Evolutionary conservation across 2,888 invertebrate genomes (phyloP).

Genomic region (Candidula unifasciata): DNA sequence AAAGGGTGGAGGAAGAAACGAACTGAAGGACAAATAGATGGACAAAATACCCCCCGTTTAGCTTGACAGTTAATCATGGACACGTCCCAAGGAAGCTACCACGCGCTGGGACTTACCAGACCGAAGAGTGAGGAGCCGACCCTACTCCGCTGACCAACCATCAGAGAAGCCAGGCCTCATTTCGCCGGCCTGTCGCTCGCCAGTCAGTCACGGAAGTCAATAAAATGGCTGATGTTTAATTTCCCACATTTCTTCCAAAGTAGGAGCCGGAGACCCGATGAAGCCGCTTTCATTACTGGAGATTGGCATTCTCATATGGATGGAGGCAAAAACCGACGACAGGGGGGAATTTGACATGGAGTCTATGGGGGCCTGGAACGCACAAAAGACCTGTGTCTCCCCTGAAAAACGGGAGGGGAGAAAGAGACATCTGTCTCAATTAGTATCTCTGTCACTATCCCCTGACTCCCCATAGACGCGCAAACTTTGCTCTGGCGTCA

Average conservation of each 20-base stretch:
- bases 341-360: slow-evolving; percentile 22
- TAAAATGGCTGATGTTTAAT: slow-evolving; percentile 43
- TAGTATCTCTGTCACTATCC: slow-evolving; percentile 29
- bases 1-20: background rate
- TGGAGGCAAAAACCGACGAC: background rate
- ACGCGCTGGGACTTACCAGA: background rate
- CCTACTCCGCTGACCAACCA: background rate
- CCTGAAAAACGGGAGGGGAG: background rate
- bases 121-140: background rate
- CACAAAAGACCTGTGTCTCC: background rate
- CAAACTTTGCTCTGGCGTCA: background rate
- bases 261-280: background rate
- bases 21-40: slow-evolving; percentile 9
- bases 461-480: slow-evolving; percentile 23
- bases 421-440: slow-evolving; percentile 49
- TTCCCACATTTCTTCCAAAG: slow-evolving; percentile 41
- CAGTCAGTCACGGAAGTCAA: slow-evolving; percentile 39
- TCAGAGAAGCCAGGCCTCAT: background rate
- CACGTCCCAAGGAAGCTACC: background rate
- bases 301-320: slow-evolving; percentile 39
- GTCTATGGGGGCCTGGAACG: background rate
- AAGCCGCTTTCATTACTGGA: slow-evolving; percentile 37
- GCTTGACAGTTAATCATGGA: background rate
- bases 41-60: background rate
- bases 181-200: background rate